These are phyloP conservation scores for Cyphomyrmex costatus DNA, from an alignment of 1,140 invertebrate genomes.

Conservation along the genomic window DNA sequence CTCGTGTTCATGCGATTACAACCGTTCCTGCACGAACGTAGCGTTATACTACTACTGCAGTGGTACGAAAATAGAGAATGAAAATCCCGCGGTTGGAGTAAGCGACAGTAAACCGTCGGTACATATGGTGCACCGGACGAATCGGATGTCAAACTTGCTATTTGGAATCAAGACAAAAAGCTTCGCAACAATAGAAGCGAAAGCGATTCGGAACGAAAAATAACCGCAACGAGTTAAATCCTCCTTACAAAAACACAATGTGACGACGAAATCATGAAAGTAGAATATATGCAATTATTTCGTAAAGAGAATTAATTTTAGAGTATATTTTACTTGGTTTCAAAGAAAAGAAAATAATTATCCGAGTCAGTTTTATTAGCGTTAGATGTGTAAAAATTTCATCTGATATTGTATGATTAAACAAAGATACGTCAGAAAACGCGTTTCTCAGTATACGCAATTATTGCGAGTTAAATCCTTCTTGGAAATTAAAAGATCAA, in stretches of 20 bases:
- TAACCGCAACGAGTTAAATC: background rate
- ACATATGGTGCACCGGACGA: slow-evolving; percentile 52
- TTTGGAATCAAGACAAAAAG: slow-evolving; percentile 62
- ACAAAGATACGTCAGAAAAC: background rate
- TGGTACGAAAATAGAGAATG: slow-evolving; percentile 80
- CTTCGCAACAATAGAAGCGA: slow-evolving; percentile 30
- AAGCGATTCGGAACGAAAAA: background rate
- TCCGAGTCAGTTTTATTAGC: background rate
- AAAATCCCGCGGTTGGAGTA: slow-evolving; percentile 72
- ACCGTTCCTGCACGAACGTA: slow-evolving; percentile 47
- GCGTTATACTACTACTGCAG: slow-evolving; percentile 54
- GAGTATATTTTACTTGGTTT: background rate
- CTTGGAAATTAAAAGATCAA: no score
- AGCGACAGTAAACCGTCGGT: slow-evolving; percentile 75
- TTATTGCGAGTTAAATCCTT: no score
- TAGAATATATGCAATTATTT: background rate
- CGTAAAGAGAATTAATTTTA: background rate
- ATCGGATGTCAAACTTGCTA: slow-evolving; percentile 50
- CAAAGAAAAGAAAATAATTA: background rate
- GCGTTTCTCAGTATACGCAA: background rate
- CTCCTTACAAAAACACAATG: background rate
- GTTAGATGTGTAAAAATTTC: background rate
- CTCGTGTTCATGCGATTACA: slow-evolving; percentile 37
- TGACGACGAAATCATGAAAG: background rate
- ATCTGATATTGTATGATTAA: background rate